A percentile compares a stretch with the other conserved stretches of the same genome.
Conservation (phyloP, 2,797 vertebrate genomes). For the Fistularia commersonii region DNA sequence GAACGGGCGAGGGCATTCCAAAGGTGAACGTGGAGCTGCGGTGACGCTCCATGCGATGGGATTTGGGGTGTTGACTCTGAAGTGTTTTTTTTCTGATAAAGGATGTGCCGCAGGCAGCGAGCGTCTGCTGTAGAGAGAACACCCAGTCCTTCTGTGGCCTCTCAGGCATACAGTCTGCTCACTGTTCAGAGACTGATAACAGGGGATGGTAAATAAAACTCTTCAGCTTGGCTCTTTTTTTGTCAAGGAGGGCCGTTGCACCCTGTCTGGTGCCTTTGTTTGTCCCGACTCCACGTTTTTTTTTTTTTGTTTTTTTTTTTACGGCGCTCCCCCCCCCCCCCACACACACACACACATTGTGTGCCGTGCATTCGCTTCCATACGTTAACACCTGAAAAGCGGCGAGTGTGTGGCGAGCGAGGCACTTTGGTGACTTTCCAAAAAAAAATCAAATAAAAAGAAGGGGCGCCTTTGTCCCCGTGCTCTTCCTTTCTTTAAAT, state of each 20-base stretch:
- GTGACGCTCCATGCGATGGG: slow-evolving; percentile 59
- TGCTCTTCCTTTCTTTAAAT: slow-evolving; percentile 10
- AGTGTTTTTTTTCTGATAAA: slow-evolving; percentile 72
- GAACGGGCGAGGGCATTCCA: slow-evolving; percentile 64
- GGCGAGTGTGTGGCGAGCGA: slow-evolving; percentile 44
- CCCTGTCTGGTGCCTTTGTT: slow-evolving; percentile 64
- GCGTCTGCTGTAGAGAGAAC: slow-evolving; percentile 86
- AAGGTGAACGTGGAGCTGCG: slow-evolving; percentile 67
- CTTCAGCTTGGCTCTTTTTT: slow-evolving; percentile 77
- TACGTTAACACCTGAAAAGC: slow-evolving; percentile 62
- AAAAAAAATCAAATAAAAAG: neutral
- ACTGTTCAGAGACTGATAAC: slow-evolving; percentile 92
- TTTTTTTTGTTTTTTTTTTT: slow-evolving; percentile 42
- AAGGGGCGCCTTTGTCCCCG: slow-evolving; percentile 25
- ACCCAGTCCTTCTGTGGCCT: slow-evolving; percentile 88
- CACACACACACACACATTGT: no score
- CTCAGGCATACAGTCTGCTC: slow-evolving; percentile 87
- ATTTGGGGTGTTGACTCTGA: slow-evolving; percentile 67
- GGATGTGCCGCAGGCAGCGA: slow-evolving; percentile 72
- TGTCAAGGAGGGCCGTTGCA: slow-evolving; percentile 62
- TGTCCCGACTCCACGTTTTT: slow-evolving; percentile 52
- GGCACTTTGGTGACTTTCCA: slow-evolving; percentile 39
- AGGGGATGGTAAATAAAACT: slow-evolving; percentile 94
- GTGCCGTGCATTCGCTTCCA: slow-evolving; percentile 39
- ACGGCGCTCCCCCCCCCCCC: no score